Base-by-base conservation (phyloP, 2,888 invertebrate genomes). In the Diarsia brunnea region DNA sequence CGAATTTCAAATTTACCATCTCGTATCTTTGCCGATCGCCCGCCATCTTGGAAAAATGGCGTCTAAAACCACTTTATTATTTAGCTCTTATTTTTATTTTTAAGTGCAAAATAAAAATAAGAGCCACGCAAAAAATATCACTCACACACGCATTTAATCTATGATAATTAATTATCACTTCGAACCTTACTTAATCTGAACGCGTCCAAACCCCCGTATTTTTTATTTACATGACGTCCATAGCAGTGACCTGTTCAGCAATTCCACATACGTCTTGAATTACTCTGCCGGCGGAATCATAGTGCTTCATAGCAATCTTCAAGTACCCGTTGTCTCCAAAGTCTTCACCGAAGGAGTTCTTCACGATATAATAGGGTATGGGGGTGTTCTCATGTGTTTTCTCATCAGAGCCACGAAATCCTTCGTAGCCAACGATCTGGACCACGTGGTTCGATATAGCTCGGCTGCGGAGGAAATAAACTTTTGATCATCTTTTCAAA, bases 381-480 rank as follows among this genome's bases (percentile, higher is more conserved):
- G 65, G 31, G 12, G 94, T 90, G 5, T 38, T 0, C 0, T 5
- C 38, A 38, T 38, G 4, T 38, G 38, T 38, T 38, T 38, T 38
- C 38, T 38, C 14, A 16, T 45, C 38, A 0, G 14, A 11, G 0
- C 0, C 4, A 58, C 96, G 97, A 5, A 97, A 97, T 31, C 96
- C 93, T 91, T 98, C 97, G 91, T 98, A 98, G 0, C 98, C 98
- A 1, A 98, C 98, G 82, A 98, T 97, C 93, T 98, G 97, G 0
- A 98, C 97, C 0, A 98, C 98, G 91, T 98, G 98, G 92, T 98
- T 98, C 43, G 45, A 8, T 19, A n/a, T 2, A 5, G 47, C 65
- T 14, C 47, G 24, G 10, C 84, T 84, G 84, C 1, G 21, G 31
- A 53, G 3, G 14, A 2, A 66, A 47, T n/a, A 27, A 27, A 8